Conservation (phyloP, 2,113 vertebrate genomes). For the Gracilinanus agilis region DNA sequence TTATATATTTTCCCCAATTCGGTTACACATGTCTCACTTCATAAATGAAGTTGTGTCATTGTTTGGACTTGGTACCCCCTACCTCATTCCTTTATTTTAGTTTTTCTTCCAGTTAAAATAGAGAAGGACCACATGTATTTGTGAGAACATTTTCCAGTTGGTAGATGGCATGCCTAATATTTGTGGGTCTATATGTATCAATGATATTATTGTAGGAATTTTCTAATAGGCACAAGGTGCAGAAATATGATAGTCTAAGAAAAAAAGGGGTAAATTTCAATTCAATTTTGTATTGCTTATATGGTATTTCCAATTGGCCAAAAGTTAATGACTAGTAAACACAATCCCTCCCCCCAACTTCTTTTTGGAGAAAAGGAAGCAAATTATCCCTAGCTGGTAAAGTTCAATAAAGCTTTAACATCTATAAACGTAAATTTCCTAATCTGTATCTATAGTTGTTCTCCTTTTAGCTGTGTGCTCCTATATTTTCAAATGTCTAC, state of each 20-base stretch:
- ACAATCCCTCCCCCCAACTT: not conserved
- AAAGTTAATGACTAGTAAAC: not conserved
- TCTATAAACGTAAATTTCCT: slow-evolving; percentile 39
- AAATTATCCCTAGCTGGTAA: not conserved
- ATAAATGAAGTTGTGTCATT: slow-evolving; percentile 65
- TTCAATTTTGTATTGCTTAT: slow-evolving; percentile 42
- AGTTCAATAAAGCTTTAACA: slow-evolving; percentile 15
- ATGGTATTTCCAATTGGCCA: not conserved
- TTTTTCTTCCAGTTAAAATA: slow-evolving; percentile 56
- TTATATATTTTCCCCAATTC: slow-evolving; percentile 62
- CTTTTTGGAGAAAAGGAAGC: slow-evolving; percentile 30
- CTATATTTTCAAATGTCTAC: slow-evolving; percentile 23
- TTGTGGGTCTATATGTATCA: not conserved
- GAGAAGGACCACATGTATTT: slow-evolving; percentile 41
- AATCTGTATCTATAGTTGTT: not conserved
- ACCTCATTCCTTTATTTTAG: slow-evolving; percentile 49
- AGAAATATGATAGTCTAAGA: slow-evolving; percentile 9
- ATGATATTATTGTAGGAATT: slow-evolving; percentile 33
- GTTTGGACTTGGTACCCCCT: slow-evolving; percentile 58
- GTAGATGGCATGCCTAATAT: not conserved
- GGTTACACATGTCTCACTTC: slow-evolving; percentile 62
- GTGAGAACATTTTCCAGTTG: slow-evolving; percentile 51
- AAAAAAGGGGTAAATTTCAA: slow-evolving; percentile 42
- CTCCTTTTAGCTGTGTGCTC: slow-evolving; percentile 36
- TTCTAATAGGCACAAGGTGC: slow-evolving; percentile 50